Base-by-base conservation (phyloP, 2,113 vertebrate species). In the Alouatta palliata region DNA sequence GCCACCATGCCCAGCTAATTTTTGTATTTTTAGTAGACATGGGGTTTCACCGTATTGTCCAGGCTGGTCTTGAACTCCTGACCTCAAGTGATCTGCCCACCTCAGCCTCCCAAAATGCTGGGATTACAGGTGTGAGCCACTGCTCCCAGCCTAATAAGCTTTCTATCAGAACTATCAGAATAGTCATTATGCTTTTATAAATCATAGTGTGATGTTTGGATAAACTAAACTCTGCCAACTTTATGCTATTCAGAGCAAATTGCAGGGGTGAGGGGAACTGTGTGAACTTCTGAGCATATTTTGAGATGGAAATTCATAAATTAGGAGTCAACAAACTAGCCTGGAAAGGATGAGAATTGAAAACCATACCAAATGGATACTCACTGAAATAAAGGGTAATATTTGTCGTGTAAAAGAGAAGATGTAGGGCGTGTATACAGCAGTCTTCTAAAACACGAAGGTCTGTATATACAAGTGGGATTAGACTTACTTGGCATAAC, bases 281-380 rank as follows among this genome's bases (percentile, higher is more conserved):
- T 68, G 17, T 95, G 92, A 95, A 87, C 8, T 96, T 91, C 37
- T 90, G 17, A 91, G 17, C 77, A 37, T 84, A 64, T 58, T 93
- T 87, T 95, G 66, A 85, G 80, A 68, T 66, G 21, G 27, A 86
- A 94, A 77, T 73, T 73, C 19, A 79, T 80, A 94, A 80, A 68
- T 92, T 92, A 75, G 27, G 3, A 88, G 88, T 93, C 85, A 91
- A 30, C 12, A 80, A n/a, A 85, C 7, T 68, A 19, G 70, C 12
- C 83, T 45, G 54, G 32, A 23, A 93, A 83, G 43, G 6, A 23
- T 85, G 73, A 56, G 20, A 90, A 58, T 90, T 16, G 25, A 68
- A 91, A 56, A 68, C 12, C 70, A 23, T 76, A 73, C 2, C 52
- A 94, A 45, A 49, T 54, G 12, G 40, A 75, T 37, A 86, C 84